Evolutionary conservation across 2,888 invertebrate species (phyloP).

Genomic region (Agriopis leucophaearia): DNA sequence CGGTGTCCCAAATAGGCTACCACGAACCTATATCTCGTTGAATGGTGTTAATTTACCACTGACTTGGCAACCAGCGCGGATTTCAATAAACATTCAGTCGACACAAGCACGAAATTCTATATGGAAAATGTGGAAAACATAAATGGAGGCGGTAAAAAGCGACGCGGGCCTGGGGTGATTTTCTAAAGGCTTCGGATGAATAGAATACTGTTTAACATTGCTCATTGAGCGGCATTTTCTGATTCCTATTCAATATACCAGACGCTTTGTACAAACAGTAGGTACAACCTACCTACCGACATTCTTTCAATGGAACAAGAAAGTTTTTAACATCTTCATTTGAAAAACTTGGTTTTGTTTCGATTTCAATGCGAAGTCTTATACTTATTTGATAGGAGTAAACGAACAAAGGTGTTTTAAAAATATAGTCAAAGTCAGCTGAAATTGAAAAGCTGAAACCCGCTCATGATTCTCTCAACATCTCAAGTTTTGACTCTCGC

Average conservation of each 20-base stretch:
- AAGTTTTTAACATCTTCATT: conserved; percentile 63
- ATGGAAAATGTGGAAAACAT: conserved; percentile 83
- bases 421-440: conserved; percentile 29
- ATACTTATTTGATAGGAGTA: conserved; percentile 49
- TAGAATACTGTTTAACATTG: conserved; percentile 81
- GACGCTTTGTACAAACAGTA: conserved; percentile 60
- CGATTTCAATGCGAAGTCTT: conserved; percentile 34
- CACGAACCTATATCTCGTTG: conserved; percentile 48
- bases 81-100: conserved; percentile 73
- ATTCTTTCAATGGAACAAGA: conserved; percentile 51
- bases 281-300: conserved; percentile 32
- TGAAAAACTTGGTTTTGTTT: conserved; percentile 57
- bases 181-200: conserved; percentile 83
- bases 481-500: no score
- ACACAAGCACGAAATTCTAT: conserved; percentile 74
- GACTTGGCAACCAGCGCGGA: conserved; percentile 73
- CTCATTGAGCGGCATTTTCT: conserved; percentile 81
- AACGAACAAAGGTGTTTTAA: conserved; percentile 46
- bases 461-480: no score
- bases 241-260: conserved; percentile 74
- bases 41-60: conserved; percentile 80
- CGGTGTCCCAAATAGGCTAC: no score
- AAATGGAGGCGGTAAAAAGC: conserved; percentile 77
- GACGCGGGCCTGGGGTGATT: conserved; percentile 80
- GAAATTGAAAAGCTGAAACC: no score